phyloP scores from a whole-genome alignment of 2,888 invertebrate species.

The Pristionchus maxplancki region DNA sequence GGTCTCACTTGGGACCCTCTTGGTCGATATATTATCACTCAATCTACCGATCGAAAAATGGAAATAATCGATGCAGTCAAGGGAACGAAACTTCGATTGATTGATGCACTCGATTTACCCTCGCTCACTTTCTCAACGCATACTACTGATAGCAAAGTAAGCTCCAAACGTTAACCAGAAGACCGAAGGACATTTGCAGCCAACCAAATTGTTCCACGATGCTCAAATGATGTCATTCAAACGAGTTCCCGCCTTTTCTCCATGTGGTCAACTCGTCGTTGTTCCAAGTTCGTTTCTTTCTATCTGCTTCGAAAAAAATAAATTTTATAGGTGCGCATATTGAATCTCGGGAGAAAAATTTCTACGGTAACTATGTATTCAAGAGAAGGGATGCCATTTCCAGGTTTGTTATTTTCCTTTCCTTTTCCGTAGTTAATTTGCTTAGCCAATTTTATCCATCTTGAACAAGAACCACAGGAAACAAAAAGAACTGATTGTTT shows the following conservation, averaged over 20 bases:
- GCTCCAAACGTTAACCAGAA: not conserved
- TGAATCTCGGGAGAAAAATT: conserved; percentile 77
- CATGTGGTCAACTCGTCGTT: conserved; percentile 92
- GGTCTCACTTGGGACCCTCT: conserved; percentile 76
- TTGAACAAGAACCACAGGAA: no score
- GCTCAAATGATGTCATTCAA: conserved; percentile 95
- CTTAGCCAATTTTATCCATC: no score
- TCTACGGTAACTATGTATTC: conserved; percentile 83
- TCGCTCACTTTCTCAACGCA: not conserved
- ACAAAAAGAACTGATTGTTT: no score
- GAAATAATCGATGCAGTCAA: conserved; percentile 73
- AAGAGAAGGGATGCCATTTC: conserved; percentile 80
- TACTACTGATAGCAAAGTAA: conserved; percentile 40
- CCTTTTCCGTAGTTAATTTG: no score
- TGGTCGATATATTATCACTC: conserved; percentile 71
- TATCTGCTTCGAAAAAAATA: not conserved
- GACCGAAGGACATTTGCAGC: conserved; percentile 50
- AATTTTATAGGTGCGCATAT: conserved; percentile 67
- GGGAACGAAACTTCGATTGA: conserved; percentile 64
- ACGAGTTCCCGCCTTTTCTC: conserved; percentile 90
- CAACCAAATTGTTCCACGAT: conserved; percentile 86
- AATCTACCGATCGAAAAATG: conserved; percentile 74
- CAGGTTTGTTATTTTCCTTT: conserved; percentile 75
- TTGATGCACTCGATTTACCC: conserved; percentile 29
- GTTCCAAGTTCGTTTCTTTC: conserved; percentile 84